Evolutionary conservation across 2,888 invertebrate genomes (phyloP), one percentile per base, ranked within the genome.

Genomic region (Physocephala rufipes): DNA sequence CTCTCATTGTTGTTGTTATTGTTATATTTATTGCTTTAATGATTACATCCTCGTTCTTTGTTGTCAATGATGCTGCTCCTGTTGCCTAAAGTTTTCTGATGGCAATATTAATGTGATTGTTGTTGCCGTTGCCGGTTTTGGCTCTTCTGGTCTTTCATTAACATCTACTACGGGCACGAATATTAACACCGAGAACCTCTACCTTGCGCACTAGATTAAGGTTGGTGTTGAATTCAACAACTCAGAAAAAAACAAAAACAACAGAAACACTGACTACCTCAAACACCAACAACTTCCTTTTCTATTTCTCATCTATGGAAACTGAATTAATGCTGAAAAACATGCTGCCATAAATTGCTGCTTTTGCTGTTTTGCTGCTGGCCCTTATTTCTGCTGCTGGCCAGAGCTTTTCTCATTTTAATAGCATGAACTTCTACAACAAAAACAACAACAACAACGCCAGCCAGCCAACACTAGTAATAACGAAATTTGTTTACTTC

Each of bases 91-190:
- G n/a, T n/a, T n/a, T n/a, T n/a, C n/a, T n/a, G n/a, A n/a, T n/a
- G n/a, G n/a, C n/a, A n/a, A n/a, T 62, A 26, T 63, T 63, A 24
- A 1, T 63, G 45, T 45, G 21, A 24, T 59, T 61, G 45, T 36
- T 71, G 66, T 51, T 63, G 21, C 45, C 21, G 58, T 21, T 53
- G 69, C 15, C 61, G 45, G 47, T 70, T 62, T 51, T 63, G 24
- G 51, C 63, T 63, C 30, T 69, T 66, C 19, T 26, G 16, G 51
- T n/a, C 55, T 55, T 43, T 13, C 30, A 49, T 21, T 43, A 55
- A n/a, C 66, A 43, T 15, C 43, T 43, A 43, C 45, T 26, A 9
- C 58, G 26, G 51, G 55, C 43, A 65, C 21, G 21, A 47, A 24
- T 63, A 45, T 36, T 9, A 36, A 21, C 53, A 36, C 30, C 49